Evolutionary conservation across 2,888 invertebrate genomes (phyloP), one percentile per base, ranked within the genome.

Genomic region (Dryadula phaetusa): DNA sequence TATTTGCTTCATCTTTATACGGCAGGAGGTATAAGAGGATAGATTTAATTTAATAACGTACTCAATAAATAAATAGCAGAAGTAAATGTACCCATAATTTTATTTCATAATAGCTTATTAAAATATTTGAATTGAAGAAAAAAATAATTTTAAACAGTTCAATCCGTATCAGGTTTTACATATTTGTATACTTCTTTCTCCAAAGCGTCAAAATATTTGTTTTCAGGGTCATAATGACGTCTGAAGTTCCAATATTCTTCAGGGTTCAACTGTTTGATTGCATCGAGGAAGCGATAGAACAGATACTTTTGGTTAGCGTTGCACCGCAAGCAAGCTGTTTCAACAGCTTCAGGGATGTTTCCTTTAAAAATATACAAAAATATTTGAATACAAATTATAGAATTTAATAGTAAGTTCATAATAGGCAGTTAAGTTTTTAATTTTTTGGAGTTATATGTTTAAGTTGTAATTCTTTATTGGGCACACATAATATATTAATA

Each of bases 161-260:
- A 40, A 6, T 18, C 25, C 22, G 25, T 28, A 5, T 32, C 44
- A 16, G 42, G 42, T 44, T 16, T 44, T 18, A 42, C 28, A 12
- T 32, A 60, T 60, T 60, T 60, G 7, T 44, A 60, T 10, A 60
- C 53, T 16, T 52, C 63, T 14, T 18, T 71, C 66, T 93, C 84
- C 77, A 95, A 93, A 12, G 88, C 86, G 22, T 82, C 81, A 66
- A 93, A 94, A 79, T 94, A 94, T 67, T 84, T 88, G 47, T 93
- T 93, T 40, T 93, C 86, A 3, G 95, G 94, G 79, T 95, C 95
- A 77, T 87, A 94, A 66, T 93, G 93, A 63, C 85, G 82, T 76
- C 90, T 92, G 69, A 93, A 86, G 4, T 81, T 84, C 34, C 81
- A 78, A 82, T 90, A 93, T 28, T 93, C 90, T 10, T 83, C 76